Evolutionary conservation across 2,888 invertebrate species (phyloP), one percentile per base, ranked within the genome.

Genomic region (Meteorus colon): DNA sequence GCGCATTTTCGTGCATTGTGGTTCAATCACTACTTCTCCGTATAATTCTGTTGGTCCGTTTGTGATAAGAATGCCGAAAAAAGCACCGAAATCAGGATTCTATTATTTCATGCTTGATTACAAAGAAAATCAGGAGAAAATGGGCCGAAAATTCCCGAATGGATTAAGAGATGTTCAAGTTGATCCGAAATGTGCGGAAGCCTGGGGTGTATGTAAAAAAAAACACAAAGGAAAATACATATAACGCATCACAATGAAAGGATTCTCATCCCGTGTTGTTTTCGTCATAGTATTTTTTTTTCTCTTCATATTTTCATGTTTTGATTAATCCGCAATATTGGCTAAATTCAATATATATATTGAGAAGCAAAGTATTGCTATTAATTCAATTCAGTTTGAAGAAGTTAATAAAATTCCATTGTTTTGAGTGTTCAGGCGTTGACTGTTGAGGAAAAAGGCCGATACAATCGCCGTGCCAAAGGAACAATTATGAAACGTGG

Each of bases 41-140:
- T 34, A 8, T 8, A 12, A 41, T 41, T 41, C 12, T n/a, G 6
- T 55, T 1, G 6, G 4, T 19, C 5, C 5, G 24, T 6, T 19
- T 16, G 10, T 8, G 31, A 69, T 5, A n/a, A 72, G 31, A 63
- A 72, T 72, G 78, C 85, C 85, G 73, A 82, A 84, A 51, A 84
- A 85, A 74, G 74, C 79, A 10, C 68, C 77, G 1, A 80, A 68
- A 71, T 90, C 89, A 80, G 86, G 86, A 0, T 90, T 87, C 77
- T 88, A 79, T 73, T 87, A 82, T 74, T 90, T 89, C 70, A 89
- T 90, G 88, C 24, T 79, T 8, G 89, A 90, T 14, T 86, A 85
- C 78, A 86, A 83, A 77, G 62, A 62, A 10, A 59, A 73, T 0
- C 81, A 84, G 70, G 86, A 88, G 75, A 79, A 75, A 16, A 74